Base-by-base conservation (phyloP, 2,797 vertebrate species). In the Myotis myotis region DNA sequence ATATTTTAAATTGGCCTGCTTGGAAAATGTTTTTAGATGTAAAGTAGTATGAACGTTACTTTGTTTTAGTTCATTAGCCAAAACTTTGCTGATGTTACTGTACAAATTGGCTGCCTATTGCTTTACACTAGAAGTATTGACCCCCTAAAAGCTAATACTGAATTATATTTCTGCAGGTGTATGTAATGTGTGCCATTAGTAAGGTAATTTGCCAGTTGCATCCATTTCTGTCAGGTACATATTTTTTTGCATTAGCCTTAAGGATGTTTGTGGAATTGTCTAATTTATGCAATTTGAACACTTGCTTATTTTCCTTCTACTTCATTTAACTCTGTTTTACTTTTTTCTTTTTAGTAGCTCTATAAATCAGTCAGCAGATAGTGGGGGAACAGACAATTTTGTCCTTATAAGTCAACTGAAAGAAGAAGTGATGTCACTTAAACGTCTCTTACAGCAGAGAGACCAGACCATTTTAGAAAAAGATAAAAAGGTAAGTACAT, bases 401-500 rank as follows among this genome's bases (percentile, higher is more conserved):
- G 99, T 99, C 96, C 99, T 99, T 96, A 99, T 99, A 98, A 99
- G 99, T 98, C 99, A 99, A 97, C 98, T 99, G 98, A 99, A 99
- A 98, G 99, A 99, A 98, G 99, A 99, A 98, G 99, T 99, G 94
- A 99, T 99, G 99, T 99, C 99, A 79, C 98, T 99, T 96, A 99
- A 99, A 98, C 99, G 99, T 97, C 98, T 99, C 93, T 98, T 99
- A 96, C 99, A 99, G 97, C 99, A 99, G 93, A 99, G 99, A 98
- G 99, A 99, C 98, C 99, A 99, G 98, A 99, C 99, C 74, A 99
- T 99, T 97, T 98, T 99, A 87, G 99, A 99, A 96, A 99, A 99
- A 97, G 99, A 99, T 97, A 99, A 99, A 97, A 99, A 99, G 99
- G 99, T 99, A 96, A 97, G 96, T 78, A 41, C 22, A 30, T 30